Evolutionary conservation across 1,140 invertebrate genomes (phyloP).

Genomic region (Arctopsyche grandis): DNA sequence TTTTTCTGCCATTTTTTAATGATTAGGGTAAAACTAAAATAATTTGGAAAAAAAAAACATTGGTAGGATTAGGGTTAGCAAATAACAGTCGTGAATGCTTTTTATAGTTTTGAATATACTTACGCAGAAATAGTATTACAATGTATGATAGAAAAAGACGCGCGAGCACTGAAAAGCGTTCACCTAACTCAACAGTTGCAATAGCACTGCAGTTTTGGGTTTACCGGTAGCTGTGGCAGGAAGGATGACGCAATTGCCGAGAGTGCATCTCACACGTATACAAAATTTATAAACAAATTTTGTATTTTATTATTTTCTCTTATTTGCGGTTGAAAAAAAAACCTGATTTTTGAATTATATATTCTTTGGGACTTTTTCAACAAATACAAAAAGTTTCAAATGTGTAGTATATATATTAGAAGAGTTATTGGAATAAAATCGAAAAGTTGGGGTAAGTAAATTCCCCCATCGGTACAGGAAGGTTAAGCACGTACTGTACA

Average conservation of each 20-base stretch:
- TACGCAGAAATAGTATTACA: neutral
- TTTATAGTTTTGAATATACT: neutral
- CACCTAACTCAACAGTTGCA: neutral
- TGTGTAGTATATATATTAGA: neutral
- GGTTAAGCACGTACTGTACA: too few relatives aligned
- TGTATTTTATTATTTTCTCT: neutral
- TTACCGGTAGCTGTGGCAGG: neutral
- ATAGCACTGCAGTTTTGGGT: neutral
- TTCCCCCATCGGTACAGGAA: neutral
- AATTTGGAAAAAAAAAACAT: conserved; percentile 1
- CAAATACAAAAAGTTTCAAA: neutral
- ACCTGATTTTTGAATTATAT: neutral
- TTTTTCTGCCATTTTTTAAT: neutral
- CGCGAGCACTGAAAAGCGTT: too few relatives aligned
- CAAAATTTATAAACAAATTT: neutral
- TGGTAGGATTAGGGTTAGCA: neutral
- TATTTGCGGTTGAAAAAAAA: too few relatives aligned
- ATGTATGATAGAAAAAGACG: neutral
- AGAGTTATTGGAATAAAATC: neutral
- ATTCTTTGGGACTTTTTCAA: neutral
- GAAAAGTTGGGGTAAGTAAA: neutral
- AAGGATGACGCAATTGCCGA: neutral
- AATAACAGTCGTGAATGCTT: neutral
- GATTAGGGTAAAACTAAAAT: conserved; percentile 10
- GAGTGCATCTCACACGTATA: conserved; percentile 1